Percentiles rank a stretch among this genome's conserved stretches.
These are phyloP conservation scores for Gambusia yucatana DNA, from an alignment of 2,797 vertebrate genomes.

Conservation along the genomic window DNA sequence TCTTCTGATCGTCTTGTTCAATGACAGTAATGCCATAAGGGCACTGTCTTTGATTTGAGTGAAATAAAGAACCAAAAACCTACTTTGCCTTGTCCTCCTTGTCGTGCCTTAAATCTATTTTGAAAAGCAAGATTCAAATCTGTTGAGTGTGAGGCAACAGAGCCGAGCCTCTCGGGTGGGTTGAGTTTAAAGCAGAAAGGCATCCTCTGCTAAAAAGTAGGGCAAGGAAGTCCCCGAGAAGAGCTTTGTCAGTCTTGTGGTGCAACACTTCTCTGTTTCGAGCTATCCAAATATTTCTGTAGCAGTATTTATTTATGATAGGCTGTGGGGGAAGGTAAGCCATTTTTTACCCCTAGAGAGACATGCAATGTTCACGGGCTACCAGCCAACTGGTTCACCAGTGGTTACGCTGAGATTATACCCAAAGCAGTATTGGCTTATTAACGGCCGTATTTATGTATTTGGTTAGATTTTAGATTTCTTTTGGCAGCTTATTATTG, in stretches of 20 bases:
- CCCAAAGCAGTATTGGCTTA: conserved; percentile 61
- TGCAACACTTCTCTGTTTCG: conserved; percentile 62
- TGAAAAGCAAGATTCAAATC: conserved; percentile 24
- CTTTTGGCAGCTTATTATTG: conserved; percentile 32
- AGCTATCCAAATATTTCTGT: conserved; percentile 79
- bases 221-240: conserved; percentile 72
- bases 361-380: conserved; percentile 58
- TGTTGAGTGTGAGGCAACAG: conserved; percentile 17
- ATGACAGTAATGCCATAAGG: conserved; percentile 23
- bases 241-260: conserved; percentile 61
- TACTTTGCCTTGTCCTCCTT: conserved; percentile 13
- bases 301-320: conserved; percentile 80
- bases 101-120: conserved; percentile 30
- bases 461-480: conserved; percentile 48
- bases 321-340: conserved; percentile 64
- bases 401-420: conserved; percentile 63
- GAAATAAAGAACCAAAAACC: conserved; percentile 19
- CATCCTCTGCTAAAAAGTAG: conserved; percentile 63
- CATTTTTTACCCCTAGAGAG: conserved; percentile 61
- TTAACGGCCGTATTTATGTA: conserved; percentile 49
- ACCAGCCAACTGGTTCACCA: conserved; percentile 67
- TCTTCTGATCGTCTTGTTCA: conserved; percentile 7
- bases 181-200: conserved; percentile 57
- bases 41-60: conserved; percentile 20
- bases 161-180: conserved; percentile 21